These are phyloP conservation scores for Melikaiella ostensackeni DNA, from an alignment of 2,888 invertebrate species.

Conservation along the genomic window DNA sequence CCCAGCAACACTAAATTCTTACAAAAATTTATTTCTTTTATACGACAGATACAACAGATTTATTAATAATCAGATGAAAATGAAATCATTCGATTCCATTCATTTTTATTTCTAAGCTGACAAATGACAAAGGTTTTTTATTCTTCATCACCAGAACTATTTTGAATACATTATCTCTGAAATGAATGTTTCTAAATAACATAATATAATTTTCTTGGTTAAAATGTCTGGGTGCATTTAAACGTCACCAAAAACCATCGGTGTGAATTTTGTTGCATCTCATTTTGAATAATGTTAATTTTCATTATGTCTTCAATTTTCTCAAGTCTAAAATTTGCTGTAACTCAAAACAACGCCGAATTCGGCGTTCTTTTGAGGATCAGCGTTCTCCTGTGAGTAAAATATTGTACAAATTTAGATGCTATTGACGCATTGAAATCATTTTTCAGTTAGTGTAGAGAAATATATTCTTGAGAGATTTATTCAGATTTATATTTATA, in stretches of 20 bases:
- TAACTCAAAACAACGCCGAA: too few relatives aligned
- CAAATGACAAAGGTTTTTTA: neutral
- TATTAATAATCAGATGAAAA: slow-evolving; percentile 52
- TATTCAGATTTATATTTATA: neutral
- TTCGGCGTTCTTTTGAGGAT: too few relatives aligned
- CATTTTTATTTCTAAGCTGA: neutral
- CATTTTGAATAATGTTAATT: too few relatives aligned
- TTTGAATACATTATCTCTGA: neutral
- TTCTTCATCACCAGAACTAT: neutral
- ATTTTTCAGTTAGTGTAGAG: neutral
- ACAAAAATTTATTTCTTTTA: slow-evolving; percentile 62
- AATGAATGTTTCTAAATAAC: neutral
- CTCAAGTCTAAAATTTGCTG: too few relatives aligned
- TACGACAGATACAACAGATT: slow-evolving; percentile 57
- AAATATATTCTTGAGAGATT: too few relatives aligned
- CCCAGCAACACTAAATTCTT: slow-evolving; percentile 49
- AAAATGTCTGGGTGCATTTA: too few relatives aligned
- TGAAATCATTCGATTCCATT: slow-evolving; percentile 16
- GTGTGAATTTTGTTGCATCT: too few relatives aligned
- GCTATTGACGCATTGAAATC: neutral
- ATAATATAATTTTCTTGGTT: neutral
- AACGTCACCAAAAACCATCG: too few relatives aligned
- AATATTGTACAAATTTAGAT: neutral
- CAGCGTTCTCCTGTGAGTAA: too few relatives aligned
- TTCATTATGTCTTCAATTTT: too few relatives aligned